Evolutionary conservation across 2,797 vertebrate genomes (phyloP).

Genomic region (Enteromius unitaeniatus): DNA sequence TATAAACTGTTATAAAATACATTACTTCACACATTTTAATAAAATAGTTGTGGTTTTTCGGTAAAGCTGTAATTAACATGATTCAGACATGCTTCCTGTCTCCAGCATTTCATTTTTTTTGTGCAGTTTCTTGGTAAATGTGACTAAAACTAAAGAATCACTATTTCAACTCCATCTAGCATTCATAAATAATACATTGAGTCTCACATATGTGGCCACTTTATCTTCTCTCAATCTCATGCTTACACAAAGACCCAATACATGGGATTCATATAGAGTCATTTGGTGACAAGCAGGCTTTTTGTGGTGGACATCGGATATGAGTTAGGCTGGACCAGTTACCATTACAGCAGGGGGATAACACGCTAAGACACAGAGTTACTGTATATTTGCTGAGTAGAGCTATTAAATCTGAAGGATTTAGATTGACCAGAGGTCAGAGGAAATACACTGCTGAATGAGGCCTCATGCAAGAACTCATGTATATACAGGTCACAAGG

Average conservation of each 20-base stretch:
- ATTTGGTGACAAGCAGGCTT: constrained; percentile 25
- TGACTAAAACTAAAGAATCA: neutral
- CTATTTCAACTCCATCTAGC: neutral
- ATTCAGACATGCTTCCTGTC: neutral
- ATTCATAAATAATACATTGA: constrained; percentile 13
- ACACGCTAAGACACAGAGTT: constrained; percentile 26
- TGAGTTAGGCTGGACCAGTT: constrained; percentile 18
- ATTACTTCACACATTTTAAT: neutral
- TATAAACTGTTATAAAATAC: neutral
- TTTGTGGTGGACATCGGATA: constrained; percentile 15
- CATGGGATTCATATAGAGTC: neutral
- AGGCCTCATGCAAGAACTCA: neutral
- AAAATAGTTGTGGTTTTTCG: neutral
- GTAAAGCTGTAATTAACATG: neutral
- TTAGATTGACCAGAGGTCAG: constrained; percentile 1
- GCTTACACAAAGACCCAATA: constrained; percentile 17
- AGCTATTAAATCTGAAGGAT: constrained; percentile 19
- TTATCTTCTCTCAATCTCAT: neutral
- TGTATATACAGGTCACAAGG: constrained; percentile 8
- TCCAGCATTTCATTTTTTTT: neutral
- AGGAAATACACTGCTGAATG: constrained; percentile 24
- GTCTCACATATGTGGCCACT: constrained; percentile 7
- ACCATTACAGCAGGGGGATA: neutral
- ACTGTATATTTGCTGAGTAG: constrained; percentile 18
- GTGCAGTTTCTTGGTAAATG: neutral